These are phyloP conservation scores for Mnemiopsis leidyi DNA, from an alignment of 37 sponge, comb jelly and placozoan genomes.

Conservation along the genomic window DNA sequence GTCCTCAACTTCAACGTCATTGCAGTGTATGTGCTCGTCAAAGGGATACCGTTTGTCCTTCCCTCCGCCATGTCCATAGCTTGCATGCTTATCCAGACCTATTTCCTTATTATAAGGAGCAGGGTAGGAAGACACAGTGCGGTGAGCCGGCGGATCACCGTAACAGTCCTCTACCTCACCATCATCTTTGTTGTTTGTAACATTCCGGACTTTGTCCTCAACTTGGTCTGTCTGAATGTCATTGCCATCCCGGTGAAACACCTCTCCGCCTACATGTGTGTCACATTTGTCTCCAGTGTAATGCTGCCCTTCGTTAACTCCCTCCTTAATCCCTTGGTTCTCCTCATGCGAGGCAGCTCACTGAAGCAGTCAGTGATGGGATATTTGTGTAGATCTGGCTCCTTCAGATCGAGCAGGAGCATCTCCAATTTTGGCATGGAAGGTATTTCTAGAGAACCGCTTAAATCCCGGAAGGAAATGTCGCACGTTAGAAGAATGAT, in stretches of 20 bases:
- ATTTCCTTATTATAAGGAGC: not conserved
- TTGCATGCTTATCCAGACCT: conserved; percentile 51
- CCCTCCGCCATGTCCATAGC: conserved; percentile 12
- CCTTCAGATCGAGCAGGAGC: not conserved
- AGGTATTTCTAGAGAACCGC: not conserved
- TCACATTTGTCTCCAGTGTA: conserved; percentile 10
- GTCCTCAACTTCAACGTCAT: conserved; percentile 36
- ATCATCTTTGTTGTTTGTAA: conserved; percentile 20
- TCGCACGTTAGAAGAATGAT: not conserved
- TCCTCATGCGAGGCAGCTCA: conserved; percentile 10
- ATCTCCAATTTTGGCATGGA: not conserved
- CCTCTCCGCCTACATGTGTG: conserved; percentile 39
- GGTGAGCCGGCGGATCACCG: conserved; percentile 46
- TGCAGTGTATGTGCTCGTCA: not conserved
- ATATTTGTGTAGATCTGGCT: not conserved
- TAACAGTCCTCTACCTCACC: conserved; percentile 53
- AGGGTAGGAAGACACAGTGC: conserved; percentile 24
- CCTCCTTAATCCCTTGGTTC: conserved; percentile 46
- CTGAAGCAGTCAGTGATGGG: not conserved
- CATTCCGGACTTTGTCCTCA: conserved; percentile 61
- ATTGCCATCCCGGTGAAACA: not conserved
- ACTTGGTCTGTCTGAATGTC: conserved; percentile 6
- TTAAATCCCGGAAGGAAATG: not conserved
- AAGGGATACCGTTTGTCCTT: conserved; percentile 53
- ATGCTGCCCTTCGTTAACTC: conserved; percentile 51